phyloP scores from a whole-genome alignment of 64 coral and sea anemone species.

The Montipora capricornis region DNA sequence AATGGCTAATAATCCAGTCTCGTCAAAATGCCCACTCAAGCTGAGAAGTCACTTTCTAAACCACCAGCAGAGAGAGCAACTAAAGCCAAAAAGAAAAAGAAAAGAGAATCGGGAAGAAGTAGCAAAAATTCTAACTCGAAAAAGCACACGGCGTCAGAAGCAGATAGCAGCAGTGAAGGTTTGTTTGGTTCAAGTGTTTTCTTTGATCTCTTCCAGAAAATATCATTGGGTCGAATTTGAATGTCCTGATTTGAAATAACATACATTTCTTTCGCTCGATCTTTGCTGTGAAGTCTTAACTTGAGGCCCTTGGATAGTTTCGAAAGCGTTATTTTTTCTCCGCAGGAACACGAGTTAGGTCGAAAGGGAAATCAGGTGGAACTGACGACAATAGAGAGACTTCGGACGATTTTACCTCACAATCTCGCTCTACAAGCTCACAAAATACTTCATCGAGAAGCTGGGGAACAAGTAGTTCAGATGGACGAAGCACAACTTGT shows the following conservation, averaged over 20 bases:
- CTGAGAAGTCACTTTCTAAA: constrained; percentile 2
- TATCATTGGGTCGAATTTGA: neutral
- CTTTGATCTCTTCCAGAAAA: neutral
- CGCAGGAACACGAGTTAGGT: constrained; percentile 10
- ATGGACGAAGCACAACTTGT: constrained; percentile 31
- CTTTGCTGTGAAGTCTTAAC: neutral
- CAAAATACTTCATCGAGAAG: constrained; percentile 32
- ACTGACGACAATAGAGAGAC: neutral
- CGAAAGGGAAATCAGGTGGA: constrained; percentile 16
- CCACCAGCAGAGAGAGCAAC: neutral
- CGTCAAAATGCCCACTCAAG: constrained; percentile 31
- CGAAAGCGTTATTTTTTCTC: neutral
- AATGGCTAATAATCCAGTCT: constrained; percentile 16
- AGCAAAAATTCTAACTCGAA: neutral
- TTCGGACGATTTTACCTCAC: neutral
- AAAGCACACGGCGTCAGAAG: neutral
- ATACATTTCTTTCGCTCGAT: neutral
- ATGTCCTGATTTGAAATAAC: constrained; percentile 12
- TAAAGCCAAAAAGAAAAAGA: constrained; percentile 41
- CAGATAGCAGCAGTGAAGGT: constrained; percentile 45
- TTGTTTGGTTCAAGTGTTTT: constrained; percentile 5
- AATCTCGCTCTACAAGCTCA: constrained; percentile 34
- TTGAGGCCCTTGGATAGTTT: neutral
- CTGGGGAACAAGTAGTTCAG: constrained; percentile 32
- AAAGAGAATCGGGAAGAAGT: constrained; percentile 5